Percentiles rank a stretch among this genome's conserved stretches.
phyloP scores from a whole-genome alignment of 2,113 vertebrate genomes.

The Hydrochoerus hydrochaeris region DNA sequence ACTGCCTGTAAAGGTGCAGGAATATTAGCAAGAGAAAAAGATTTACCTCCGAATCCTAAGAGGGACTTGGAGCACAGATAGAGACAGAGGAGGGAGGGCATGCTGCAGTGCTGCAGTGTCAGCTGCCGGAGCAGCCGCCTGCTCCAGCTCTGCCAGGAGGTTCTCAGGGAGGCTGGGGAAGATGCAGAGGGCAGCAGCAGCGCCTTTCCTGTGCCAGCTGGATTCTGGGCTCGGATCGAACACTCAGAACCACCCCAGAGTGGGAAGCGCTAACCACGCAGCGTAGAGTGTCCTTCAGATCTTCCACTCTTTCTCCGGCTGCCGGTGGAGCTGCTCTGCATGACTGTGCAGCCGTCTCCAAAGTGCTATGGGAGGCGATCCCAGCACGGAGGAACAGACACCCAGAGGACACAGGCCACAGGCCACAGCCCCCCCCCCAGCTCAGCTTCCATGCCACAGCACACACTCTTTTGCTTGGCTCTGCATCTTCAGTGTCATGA shows the following conservation, averaged over 20 bases:
- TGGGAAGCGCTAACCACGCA: not conserved
- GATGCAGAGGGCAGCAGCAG: not conserved
- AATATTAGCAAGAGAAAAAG: slow-evolving; percentile 35
- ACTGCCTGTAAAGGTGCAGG: not conserved
- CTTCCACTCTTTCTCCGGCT: not conserved
- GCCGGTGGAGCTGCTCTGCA: not conserved
- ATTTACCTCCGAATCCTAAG: slow-evolving; percentile 78
- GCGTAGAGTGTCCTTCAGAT: slow-evolving; percentile 20
- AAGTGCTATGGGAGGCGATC: not conserved
- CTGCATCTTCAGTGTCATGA: not conserved
- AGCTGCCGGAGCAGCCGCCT: not conserved
- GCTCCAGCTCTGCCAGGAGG: not conserved
- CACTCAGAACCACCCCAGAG: not conserved
- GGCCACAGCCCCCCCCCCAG: not conserved
- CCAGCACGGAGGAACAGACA: not conserved
- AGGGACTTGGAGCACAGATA: slow-evolving; percentile 78
- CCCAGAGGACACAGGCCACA: not conserved
- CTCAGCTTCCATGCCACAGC: not conserved
- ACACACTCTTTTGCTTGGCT: not conserved
- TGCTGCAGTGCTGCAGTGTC: slow-evolving; percentile 64
- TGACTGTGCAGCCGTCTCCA: slow-evolving; percentile 50
- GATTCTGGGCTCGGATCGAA: not conserved
- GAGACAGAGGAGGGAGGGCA: slow-evolving; percentile 78
- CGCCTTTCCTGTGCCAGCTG: not conserved
- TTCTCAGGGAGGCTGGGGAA: not conserved